Evolutionary conservation across 2,797 vertebrate genomes (phyloP).

Genomic region (Diplodus sargus): DNA sequence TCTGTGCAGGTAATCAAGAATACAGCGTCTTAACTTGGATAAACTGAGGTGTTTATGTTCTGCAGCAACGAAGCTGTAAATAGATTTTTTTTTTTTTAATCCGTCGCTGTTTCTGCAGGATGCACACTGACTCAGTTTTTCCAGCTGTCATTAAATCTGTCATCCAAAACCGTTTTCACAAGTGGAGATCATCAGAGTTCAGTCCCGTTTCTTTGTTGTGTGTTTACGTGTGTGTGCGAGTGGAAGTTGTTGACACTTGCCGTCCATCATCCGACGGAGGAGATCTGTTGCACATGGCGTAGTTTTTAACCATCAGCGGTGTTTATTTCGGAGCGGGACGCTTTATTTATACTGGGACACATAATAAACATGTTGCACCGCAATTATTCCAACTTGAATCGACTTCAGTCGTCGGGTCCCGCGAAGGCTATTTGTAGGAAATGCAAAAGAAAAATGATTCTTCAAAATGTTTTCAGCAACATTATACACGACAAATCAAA

Average conservation of each 20-base stretch:
- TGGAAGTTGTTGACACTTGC: slow-evolving; percentile 9
- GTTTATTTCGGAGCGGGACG: not conserved
- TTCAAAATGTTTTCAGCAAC: not conserved
- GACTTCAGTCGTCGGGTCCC: not conserved
- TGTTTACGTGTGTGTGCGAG: slow-evolving; percentile 22
- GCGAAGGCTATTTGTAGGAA: no score
- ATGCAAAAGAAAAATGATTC: not conserved
- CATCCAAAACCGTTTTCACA: not conserved
- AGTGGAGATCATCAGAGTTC: slow-evolving; percentile 37
- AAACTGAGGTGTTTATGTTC: not conserved
- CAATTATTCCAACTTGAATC: not conserved
- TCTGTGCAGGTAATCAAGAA: not conserved
- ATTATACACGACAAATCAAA: not conserved
- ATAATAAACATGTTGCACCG: not conserved
- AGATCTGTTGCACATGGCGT: not conserved
- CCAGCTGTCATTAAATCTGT: not conserved
- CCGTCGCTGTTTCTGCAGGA: slow-evolving; percentile 6
- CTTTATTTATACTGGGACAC: not conserved
- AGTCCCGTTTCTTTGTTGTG: slow-evolving; percentile 24
- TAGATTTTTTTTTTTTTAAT: slow-evolving; percentile 4
- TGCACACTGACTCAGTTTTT: not conserved
- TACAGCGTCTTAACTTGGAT: not conserved
- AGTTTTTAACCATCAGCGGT: not conserved
- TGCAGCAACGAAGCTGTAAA: no score
- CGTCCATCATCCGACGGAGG: slow-evolving; percentile 12